Conservation (phyloP, 2,888 invertebrate genomes). For the Saturnia japonica region DNA sequence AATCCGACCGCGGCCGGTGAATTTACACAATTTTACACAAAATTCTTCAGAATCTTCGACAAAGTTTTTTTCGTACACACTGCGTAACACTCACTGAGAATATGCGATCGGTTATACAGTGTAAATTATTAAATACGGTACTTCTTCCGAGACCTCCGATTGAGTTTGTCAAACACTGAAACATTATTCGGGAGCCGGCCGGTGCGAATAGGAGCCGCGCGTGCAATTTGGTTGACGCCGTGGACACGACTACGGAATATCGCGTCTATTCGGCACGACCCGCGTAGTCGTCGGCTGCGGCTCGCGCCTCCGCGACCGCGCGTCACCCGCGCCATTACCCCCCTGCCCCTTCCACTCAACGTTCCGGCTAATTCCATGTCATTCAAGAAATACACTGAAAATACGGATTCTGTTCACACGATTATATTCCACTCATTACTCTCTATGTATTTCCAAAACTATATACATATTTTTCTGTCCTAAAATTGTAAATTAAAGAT, state of each 20-base stretch:
- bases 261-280: conserved; percentile 38
- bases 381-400: conserved; percentile 75
- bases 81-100: conserved; percentile 82
- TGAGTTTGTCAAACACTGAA: conserved; percentile 81
- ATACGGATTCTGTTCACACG: conserved; percentile 50
- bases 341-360: conserved; percentile 43
- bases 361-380: conserved; percentile 58
- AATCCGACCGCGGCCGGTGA: conserved; percentile 76
- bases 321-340: conserved; percentile 41
- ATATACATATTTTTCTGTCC: conserved; percentile 11
- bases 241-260: conserved; percentile 65
- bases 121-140: conserved; percentile 78
- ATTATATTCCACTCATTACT: conserved; percentile 30
- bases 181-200: conserved; percentile 82
- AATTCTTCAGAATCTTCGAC: conserved; percentile 82
- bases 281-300: conserved; percentile 49
- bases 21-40: conserved; percentile 80
- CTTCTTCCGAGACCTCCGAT: conserved; percentile 81
- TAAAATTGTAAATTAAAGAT: conserved; percentile 24
- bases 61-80: conserved; percentile 83
- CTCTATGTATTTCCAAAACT: conserved; percentile 14
- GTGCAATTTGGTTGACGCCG: conserved; percentile 76
- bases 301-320: conserved; percentile 33
- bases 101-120: conserved; percentile 79
- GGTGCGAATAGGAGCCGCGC: conserved; percentile 76